A percentile compares a stretch with the other conserved stretches of the same genome.
Evolutionary conservation across 2,113 vertebrate genomes (phyloP).

Genomic region (Rhea americana): DNA sequence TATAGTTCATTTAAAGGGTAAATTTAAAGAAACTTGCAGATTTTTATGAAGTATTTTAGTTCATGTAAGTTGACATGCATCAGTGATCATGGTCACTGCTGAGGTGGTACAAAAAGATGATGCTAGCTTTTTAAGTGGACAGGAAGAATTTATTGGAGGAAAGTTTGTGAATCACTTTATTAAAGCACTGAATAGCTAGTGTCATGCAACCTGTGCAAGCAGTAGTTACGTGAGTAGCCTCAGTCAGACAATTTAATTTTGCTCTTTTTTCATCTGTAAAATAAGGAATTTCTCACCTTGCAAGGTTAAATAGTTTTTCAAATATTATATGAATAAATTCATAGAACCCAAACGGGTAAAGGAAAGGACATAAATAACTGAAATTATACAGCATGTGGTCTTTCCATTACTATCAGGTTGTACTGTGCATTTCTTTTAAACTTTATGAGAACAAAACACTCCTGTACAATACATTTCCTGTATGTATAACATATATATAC

Average conservation of each 20-base stretch:
- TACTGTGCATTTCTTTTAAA: not conserved
- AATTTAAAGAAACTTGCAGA: not conserved
- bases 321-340: not conserved
- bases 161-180: not conserved
- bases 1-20: not conserved
- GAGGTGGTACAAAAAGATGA: not conserved
- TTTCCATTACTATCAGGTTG: not conserved
- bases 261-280: not conserved
- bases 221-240: not conserved
- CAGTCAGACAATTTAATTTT: not conserved
- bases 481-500: not conserved
- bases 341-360: not conserved
- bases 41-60: not conserved
- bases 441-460: accelerated
- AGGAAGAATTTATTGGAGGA: not conserved
- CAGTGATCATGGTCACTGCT: not conserved
- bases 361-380: not conserved
- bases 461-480: not conserved
- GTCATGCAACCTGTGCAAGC: not conserved
- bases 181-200: not conserved
- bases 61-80: not conserved
- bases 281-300: not conserved
- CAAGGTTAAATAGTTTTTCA: not conserved
- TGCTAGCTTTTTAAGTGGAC: not conserved
- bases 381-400: not conserved